Percentiles rank a stretch among this genome's conserved stretches.
phyloP scores from a whole-genome alignment of 2,113 vertebrate genomes.

The Cyphomyrus discorhynchus region DNA sequence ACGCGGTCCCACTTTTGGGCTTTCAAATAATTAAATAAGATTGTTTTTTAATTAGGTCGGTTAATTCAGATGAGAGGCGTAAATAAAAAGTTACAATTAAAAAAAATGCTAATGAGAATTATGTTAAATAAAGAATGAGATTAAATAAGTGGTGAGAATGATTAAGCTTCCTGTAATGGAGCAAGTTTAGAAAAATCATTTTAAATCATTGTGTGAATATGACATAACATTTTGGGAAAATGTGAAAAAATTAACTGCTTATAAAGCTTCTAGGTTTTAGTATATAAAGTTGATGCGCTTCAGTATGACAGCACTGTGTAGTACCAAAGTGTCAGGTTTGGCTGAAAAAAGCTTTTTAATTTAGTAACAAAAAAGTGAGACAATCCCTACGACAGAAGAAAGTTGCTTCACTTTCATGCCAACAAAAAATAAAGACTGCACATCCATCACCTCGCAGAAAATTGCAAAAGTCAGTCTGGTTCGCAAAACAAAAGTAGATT shows the following conservation, averaged over 20 bases:
- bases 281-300: background rate
- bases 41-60: background rate
- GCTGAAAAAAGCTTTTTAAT: background rate
- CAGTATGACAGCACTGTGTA: background rate
- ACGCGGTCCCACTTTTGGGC: background rate
- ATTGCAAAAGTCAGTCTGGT: background rate
- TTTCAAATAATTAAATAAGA: background rate
- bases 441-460: background rate
- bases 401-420: background rate
- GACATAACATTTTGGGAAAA: background rate
- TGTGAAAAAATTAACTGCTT: background rate
- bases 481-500: background rate
- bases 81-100: background rate
- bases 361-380: background rate
- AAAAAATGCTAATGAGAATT: slow-evolving; percentile 9
- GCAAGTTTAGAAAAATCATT: background rate
- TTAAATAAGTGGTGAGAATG: background rate
- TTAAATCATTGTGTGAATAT: background rate
- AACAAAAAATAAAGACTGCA: background rate
- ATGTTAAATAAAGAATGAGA: slow-evolving; percentile 33
- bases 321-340: background rate
- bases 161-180: background rate
- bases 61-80: background rate
- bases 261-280: background rate
- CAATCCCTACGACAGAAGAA: background rate